Base-by-base conservation (phyloP, 2,113 vertebrate species). In the Poeciliopsis retropinna region DNA sequence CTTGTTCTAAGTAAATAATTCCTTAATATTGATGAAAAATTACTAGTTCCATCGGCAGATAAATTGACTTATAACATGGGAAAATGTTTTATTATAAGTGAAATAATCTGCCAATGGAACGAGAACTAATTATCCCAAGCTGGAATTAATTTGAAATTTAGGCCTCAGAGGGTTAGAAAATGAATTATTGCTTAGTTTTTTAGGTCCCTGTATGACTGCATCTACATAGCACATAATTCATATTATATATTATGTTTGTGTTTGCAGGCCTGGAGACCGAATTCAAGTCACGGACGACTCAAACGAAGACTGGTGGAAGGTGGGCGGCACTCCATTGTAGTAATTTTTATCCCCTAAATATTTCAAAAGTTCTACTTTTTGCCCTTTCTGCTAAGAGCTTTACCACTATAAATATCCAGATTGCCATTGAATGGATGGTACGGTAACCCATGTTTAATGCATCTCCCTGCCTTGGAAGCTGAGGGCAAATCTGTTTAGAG, bases 231-330 rank as follows among this genome's bases (percentile, higher is more conserved):
- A 37, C 34, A 12, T 37, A 37, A 37, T 37, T 37, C 34, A 11
- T 37, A 37, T 37, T 37, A 37, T 11, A 72, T 64, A 34, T 2
- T 32, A 27, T 71, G 15, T 67, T 74, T 82, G 63, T 68, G 22
- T 14, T 62, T 74, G 3, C 90, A 97, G 97, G 85, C 96, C 96
- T 0, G 97, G 96, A 11, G 96, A 97, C 76, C 92, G 96, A 76
- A 93, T 98, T 79, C 93, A 95, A 94, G 95, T 98, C 73, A 95
- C 95, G 62, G 97, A 98, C 44, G 97, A 98, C 85, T 95, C 96
- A 28, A 96, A 97, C 7, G 96, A 98, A 88, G 97, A 98, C 84
- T 98, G 97, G 97, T 98, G 97, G 97, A 97, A 97, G 96, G 96
- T 97, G 76, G 87, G 91, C 66, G 54, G 19, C 41, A 75, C 32